Conservation (phyloP, 2,888 invertebrate genomes). For the Zonitis immaculata region DNA sequence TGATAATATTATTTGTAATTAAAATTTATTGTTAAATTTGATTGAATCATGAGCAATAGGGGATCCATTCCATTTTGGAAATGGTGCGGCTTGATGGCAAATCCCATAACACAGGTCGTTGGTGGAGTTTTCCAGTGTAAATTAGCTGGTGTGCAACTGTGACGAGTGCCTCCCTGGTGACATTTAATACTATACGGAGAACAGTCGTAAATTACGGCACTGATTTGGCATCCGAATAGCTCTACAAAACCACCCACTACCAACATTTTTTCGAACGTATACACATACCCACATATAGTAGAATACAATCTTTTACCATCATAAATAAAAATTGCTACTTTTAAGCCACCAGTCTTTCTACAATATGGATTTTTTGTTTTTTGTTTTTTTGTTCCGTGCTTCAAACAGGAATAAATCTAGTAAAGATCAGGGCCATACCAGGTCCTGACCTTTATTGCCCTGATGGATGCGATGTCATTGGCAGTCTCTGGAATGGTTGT, state of each 20-base stretch:
- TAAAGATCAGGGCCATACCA: no score
- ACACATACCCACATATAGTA: no score
- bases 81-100: slow-evolving; percentile 13
- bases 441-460: neutral
- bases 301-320: no score
- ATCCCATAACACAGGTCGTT: slow-evolving; percentile 35
- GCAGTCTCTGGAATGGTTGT: neutral
- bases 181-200: slow-evolving; percentile 29
- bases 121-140: slow-evolving; percentile 31
- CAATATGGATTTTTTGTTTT: no score
- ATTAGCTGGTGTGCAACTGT: slow-evolving; percentile 37
- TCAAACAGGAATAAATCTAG: no score
- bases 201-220: slow-evolving; percentile 40
- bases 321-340: no score
- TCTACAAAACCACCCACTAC: neutral
- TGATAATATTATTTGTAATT: no score
- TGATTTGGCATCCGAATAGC: slow-evolving; percentile 22
- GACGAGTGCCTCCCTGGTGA: slow-evolving; percentile 43
- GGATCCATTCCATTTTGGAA: neutral
- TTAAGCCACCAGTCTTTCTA: no score
- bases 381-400: no score
- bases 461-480: neutral
- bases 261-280: neutral
- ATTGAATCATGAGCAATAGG: neutral
- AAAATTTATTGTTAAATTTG: neutral